A percentile compares a stretch with the other conserved stretches of the same genome.
Evolutionary conservation across 2,797 vertebrate genomes (phyloP).

Genomic region (Mionectes olivaceus): DNA sequence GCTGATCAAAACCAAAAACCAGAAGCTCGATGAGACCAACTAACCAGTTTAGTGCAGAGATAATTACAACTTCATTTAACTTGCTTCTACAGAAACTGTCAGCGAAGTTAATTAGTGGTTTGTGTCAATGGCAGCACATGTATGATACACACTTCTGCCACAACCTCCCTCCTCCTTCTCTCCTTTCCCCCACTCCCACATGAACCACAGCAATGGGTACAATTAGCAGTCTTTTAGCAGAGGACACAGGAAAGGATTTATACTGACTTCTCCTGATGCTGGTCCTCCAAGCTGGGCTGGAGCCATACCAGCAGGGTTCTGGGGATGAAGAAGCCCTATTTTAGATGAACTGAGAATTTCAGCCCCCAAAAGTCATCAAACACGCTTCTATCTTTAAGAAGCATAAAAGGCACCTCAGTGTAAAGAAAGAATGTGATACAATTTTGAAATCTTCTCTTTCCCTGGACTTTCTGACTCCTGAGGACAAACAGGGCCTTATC

Average conservation of each 20-base stretch:
- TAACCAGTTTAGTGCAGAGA: background rate
- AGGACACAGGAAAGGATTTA: background rate
- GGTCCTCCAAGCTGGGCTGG: background rate
- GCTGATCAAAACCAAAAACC: background rate
- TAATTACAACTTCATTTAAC: slow-evolving; percentile 1
- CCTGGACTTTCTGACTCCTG: slow-evolving; percentile 17
- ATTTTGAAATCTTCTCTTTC: slow-evolving; percentile 32
- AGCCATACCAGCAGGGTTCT: background rate
- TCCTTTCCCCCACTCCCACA: background rate
- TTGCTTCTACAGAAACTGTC: background rate
- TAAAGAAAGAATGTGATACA: slow-evolving; percentile 28
- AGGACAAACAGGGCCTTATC: slow-evolving; percentile 48
- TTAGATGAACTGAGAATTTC: slow-evolving; percentile 1
- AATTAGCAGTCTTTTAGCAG: background rate
- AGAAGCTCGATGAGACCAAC: background rate
- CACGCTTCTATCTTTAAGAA: background rate
- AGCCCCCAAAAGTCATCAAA: slow-evolving; percentile 22
- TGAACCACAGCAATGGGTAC: background rate
- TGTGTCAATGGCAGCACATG: background rate
- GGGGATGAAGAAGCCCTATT: background rate
- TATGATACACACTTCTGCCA: background rate
- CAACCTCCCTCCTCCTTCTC: background rate
- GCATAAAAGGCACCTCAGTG: slow-evolving; percentile 60
- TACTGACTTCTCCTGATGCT: background rate
- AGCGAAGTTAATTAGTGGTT: background rate